These are phyloP conservation scores for Cylloceria caligata DNA, from an alignment of 2,888 invertebrate genomes.

Conservation along the genomic window DNA sequence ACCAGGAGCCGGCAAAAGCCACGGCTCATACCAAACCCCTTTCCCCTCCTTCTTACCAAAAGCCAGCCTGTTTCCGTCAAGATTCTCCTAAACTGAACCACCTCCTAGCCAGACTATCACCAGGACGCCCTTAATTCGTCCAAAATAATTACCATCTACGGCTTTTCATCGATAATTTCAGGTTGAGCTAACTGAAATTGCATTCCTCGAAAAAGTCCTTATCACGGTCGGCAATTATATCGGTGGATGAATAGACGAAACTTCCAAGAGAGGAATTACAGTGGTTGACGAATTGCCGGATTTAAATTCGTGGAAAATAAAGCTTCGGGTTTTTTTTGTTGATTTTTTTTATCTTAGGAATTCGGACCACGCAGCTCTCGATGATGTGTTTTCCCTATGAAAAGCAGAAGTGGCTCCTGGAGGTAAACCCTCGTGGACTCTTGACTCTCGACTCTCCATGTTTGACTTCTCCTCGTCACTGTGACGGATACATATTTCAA, in stretches of 20 bases:
- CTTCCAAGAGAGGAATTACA: slow-evolving; percentile 41
- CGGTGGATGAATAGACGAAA: slow-evolving; percentile 11
- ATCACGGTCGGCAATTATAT: slow-evolving; percentile 77
- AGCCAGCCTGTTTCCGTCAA: slow-evolving; percentile 62
- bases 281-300: not conserved
- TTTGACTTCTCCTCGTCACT: slow-evolving; percentile 78
- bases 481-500: slow-evolving; percentile 83
- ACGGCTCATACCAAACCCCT: slow-evolving; percentile 56
- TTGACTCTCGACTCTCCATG: slow-evolving; percentile 73
- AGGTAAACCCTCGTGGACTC: slow-evolving; percentile 72
- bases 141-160: slow-evolving; percentile 75
- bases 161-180: slow-evolving; percentile 73
- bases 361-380: slow-evolving; percentile 68
- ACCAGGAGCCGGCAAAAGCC: slow-evolving; percentile 72
- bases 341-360: not conserved
- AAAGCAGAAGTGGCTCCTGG: slow-evolving; percentile 33
- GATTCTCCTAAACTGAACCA: slow-evolving; percentile 61
- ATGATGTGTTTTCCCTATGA: slow-evolving; percentile 19
- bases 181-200: slow-evolving; percentile 74
- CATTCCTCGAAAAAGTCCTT: slow-evolving; percentile 76
- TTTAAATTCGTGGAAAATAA: slow-evolving; percentile 12
- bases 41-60: slow-evolving; percentile 48
- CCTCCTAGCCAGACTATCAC: slow-evolving; percentile 41
- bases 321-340: no score
- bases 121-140: slow-evolving; percentile 76